Conservation (phyloP, 2,797 vertebrate species). For the Trichosurus vulpecula region DNA sequence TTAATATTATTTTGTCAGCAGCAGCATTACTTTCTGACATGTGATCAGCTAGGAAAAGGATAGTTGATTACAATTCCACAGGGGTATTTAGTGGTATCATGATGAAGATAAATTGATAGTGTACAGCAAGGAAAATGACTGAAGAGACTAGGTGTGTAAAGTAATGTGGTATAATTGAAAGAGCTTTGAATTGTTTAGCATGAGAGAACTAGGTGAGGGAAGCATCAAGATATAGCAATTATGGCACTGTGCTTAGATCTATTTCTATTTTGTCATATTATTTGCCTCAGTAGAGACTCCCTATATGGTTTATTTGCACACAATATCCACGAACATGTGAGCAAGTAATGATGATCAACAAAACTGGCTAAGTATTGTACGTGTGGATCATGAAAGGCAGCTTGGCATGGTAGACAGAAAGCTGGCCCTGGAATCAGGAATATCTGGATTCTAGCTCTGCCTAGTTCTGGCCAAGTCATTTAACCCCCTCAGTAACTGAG, state of each 20-base stretch:
- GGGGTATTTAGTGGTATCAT: background rate
- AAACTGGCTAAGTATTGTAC: background rate
- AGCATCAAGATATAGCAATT: background rate
- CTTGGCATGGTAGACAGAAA: background rate
- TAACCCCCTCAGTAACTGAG: background rate
- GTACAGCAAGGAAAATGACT: background rate
- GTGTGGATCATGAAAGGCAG: background rate
- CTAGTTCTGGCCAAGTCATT: too few species aligned
- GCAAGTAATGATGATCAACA: background rate
- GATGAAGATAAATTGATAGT: background rate
- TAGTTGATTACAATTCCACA: background rate
- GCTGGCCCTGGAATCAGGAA: too few species aligned
- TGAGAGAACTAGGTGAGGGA: background rate
- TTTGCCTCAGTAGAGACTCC: background rate
- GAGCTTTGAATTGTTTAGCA: background rate
- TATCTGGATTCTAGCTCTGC: background rate
- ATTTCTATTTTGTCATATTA: background rate
- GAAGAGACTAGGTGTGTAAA: background rate
- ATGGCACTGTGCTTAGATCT: background rate
- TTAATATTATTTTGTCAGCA: background rate
- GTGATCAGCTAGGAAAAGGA: background rate
- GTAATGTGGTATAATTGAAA: background rate
- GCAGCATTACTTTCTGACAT: background rate
- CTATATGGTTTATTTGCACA: background rate
- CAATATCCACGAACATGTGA: background rate